Base-by-base conservation (phyloP, 2,888 invertebrate species). In the Molorchus minor region DNA sequence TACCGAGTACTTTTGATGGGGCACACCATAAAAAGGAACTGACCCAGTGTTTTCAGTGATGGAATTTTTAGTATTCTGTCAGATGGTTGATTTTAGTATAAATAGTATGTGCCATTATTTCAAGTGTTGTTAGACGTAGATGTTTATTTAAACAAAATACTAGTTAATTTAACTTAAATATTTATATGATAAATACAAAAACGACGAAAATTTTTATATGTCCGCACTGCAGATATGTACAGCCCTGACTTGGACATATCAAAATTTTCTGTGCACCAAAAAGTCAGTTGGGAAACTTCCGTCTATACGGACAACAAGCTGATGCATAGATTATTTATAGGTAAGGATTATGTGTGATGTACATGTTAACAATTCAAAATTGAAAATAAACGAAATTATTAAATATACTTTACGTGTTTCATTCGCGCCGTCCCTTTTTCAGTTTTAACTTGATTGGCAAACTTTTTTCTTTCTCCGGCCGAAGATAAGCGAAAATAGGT, bases 321-420 rank as follows among this genome's bases (percentile, higher is more conserved):
- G 62, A 52, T 45, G n/a, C 60, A 47, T 75, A 74, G 74, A 65
- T 66, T 71, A n/a, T n/a, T n/a, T n/a, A n/a, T 78, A 79, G 78
- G 75, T 73, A 71, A 75, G 75, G 77, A 72, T 75, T 78, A 78
- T 80, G 81, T 81, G 81, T 81, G 81, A 80, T 81, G 81, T 81
- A 81, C 76, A 80, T 81, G 81, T 80, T 80, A 78, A 75, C 73
- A 77, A 74, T 79, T 80, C 80, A 78, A 81, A 80, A 81, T 80
- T 80, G 77, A 79, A 78, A 81, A 81, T 79, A 80, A 81, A 80
- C 76, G 75, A 78, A 80, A 79, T 76, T 75, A 76, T 73, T 77
- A 71, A 71, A 71, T 66, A 69, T 64, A 61, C 40, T 62, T 64
- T 62, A 66, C 62, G 71, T 71, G 70, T 77, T 74, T 77, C 75